phyloP scores from a whole-genome alignment of 2,797 vertebrate species.

The Crax fasciolata region DNA sequence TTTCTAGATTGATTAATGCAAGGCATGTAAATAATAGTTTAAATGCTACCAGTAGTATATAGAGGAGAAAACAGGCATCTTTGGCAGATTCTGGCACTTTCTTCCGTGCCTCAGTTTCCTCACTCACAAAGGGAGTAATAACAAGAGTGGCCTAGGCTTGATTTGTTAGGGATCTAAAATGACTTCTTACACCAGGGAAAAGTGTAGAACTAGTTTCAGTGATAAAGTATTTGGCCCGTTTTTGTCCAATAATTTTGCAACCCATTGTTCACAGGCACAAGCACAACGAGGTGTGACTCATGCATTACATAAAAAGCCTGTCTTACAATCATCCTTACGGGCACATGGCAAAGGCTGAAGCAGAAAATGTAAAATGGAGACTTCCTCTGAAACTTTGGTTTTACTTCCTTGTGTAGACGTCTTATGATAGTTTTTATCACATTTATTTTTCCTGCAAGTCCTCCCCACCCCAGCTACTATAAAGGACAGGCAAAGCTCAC shows the following conservation, averaged over 20 bases:
- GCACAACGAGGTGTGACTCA: not conserved
- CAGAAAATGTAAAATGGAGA: slow-evolving; percentile 14
- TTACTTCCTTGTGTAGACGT: not conserved
- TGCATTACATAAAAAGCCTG: not conserved
- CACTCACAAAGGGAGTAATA: not conserved
- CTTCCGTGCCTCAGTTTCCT: not conserved
- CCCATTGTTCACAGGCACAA: not conserved
- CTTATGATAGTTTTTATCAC: not conserved
- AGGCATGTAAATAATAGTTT: not conserved
- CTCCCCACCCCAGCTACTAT: not conserved
- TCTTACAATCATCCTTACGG: not conserved
- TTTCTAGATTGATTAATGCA: not conserved
- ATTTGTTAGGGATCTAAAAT: not conserved
- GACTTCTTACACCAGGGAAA: not conserved
- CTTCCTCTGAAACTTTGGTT: not conserved
- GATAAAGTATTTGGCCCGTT: not conserved
- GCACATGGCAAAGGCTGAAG: not conserved
- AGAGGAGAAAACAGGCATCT: not conserved
- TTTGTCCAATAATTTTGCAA: not conserved
- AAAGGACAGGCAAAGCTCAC: not conserved
- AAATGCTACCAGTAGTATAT: not conserved
- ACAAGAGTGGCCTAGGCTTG: not conserved
- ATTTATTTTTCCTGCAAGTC: not conserved
- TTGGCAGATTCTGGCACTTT: not conserved
- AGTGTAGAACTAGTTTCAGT: not conserved